These are phyloP conservation scores for Bettongia penicillata DNA, from an alignment of 2,113 vertebrate genomes.

Conservation along the genomic window DNA sequence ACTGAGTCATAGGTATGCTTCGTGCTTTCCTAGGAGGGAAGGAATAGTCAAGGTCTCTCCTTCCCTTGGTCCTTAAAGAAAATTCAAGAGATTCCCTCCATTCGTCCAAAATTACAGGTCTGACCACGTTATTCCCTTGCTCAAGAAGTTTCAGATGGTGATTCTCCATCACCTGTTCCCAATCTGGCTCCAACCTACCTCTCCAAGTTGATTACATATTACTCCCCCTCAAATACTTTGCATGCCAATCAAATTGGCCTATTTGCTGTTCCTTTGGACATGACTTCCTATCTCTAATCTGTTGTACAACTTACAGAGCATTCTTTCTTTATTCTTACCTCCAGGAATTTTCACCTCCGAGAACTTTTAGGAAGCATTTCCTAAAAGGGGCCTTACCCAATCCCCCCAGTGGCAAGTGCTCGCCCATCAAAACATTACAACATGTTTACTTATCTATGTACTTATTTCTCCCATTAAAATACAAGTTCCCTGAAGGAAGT, in stretches of 20 bases:
- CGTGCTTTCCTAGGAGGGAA: background rate
- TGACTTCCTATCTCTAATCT: background rate
- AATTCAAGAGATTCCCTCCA: background rate
- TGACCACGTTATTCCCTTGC: background rate
- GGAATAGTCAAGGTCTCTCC: background rate
- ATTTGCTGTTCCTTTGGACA: background rate
- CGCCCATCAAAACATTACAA: background rate
- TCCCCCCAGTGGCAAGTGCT: background rate
- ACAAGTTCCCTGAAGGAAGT: background rate
- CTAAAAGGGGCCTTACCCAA: background rate
- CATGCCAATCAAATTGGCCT: background rate
- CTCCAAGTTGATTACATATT: background rate
- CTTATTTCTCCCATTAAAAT: background rate
- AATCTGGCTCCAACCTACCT: background rate
- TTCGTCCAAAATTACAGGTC: background rate
- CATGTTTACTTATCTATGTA: background rate
- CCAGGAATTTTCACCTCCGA: background rate
- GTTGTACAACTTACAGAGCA: background rate
- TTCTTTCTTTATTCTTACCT: background rate
- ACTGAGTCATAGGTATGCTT: background rate
- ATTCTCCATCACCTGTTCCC: background rate
- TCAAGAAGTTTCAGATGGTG: background rate
- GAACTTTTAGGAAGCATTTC: background rate
- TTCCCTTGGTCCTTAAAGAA: background rate
- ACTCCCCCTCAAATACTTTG: background rate